These are phyloP conservation scores for Octomys mimax DNA, from an alignment of 2,797 vertebrate species.

Conservation along the genomic window DNA sequence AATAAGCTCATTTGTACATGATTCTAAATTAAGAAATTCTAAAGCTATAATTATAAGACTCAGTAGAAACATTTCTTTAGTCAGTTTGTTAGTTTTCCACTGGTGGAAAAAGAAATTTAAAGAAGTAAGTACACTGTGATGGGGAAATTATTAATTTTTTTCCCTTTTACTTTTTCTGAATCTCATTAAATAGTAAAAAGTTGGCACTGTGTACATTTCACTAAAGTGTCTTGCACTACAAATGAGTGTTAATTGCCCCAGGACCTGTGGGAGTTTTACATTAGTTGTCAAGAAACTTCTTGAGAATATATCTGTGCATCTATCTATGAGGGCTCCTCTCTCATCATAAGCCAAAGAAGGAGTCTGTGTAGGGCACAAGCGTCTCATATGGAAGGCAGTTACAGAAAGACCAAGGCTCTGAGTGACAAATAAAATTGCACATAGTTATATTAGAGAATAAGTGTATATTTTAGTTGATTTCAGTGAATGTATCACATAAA, in stretches of 20 bases:
- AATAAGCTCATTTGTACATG: neutral
- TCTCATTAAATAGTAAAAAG: slow-evolving; percentile 32
- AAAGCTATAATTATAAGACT: neutral
- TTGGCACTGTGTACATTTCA: neutral
- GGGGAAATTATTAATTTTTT: neutral
- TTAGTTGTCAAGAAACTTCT: slow-evolving; percentile 54
- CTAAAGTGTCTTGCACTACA: slow-evolving; percentile 2
- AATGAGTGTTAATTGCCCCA: slow-evolving; percentile 71
- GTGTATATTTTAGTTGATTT: slow-evolving; percentile 34
- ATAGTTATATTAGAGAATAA: neutral
- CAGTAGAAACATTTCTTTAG: slow-evolving; percentile 14
- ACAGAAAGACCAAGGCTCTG: neutral
- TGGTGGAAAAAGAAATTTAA: neutral
- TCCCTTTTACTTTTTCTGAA: slow-evolving; percentile 22
- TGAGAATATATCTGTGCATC: neutral
- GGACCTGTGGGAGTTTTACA: slow-evolving; percentile 16
- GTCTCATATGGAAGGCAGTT: neutral
- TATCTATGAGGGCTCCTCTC: neutral
- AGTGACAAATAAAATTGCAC: neutral
- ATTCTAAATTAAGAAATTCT: neutral
- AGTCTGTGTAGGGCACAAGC: neutral
- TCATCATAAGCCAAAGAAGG: slow-evolving; percentile 44
- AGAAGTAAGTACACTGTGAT: slow-evolving; percentile 6
- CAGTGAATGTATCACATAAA: neutral
- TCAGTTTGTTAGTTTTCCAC: neutral